Percentiles rank a stretch among this genome's conserved stretches.
Conservation (phyloP, 1,140 invertebrate species). For the Chymomyza costata region DNA sequence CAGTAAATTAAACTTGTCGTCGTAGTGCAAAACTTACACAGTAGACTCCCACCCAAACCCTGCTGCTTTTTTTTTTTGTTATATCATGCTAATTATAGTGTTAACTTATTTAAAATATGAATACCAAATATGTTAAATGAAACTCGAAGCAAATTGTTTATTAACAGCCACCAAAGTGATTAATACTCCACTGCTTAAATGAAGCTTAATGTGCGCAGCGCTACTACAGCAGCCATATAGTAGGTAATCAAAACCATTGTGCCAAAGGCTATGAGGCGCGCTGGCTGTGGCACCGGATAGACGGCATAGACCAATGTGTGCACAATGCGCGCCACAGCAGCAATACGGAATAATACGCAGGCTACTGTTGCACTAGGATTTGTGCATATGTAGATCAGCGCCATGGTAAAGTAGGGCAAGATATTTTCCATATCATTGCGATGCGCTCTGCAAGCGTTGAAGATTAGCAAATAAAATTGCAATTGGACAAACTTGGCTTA, state of each 20-base stretch:
- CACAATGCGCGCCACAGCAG: constrained; percentile 77
- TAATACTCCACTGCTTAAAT: constrained; percentile 24
- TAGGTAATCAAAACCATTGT: constrained; percentile 76
- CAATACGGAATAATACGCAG: constrained; percentile 78
- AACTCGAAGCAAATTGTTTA: constrained; percentile 4
- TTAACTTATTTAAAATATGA: constrained; percentile 45
- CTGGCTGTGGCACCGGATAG: constrained; percentile 78
- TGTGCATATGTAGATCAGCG: constrained; percentile 79
- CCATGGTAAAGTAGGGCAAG: constrained; percentile 79
- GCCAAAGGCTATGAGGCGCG: constrained; percentile 77
- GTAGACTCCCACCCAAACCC: not conserved
- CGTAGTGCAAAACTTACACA: constrained; percentile 12
- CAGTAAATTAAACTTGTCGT: not conserved
- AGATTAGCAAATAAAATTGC: not conserved
- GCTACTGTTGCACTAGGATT: constrained; percentile 77
- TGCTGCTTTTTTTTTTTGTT: constrained; percentile 26
- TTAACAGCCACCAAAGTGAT: not conserved
- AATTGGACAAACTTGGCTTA: constrained; percentile 14
- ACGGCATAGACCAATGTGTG: constrained; percentile 81
- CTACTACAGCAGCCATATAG: constrained; percentile 77
- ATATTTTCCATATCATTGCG: constrained; percentile 84
- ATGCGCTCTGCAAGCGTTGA: constrained; percentile 78
- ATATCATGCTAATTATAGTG: constrained; percentile 64
- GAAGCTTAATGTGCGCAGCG: constrained; percentile 50
- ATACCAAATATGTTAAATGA: constrained; percentile 18